Evolutionary conservation across 1,140 invertebrate genomes (phyloP).

Genomic region (Limonius californicus): DNA sequence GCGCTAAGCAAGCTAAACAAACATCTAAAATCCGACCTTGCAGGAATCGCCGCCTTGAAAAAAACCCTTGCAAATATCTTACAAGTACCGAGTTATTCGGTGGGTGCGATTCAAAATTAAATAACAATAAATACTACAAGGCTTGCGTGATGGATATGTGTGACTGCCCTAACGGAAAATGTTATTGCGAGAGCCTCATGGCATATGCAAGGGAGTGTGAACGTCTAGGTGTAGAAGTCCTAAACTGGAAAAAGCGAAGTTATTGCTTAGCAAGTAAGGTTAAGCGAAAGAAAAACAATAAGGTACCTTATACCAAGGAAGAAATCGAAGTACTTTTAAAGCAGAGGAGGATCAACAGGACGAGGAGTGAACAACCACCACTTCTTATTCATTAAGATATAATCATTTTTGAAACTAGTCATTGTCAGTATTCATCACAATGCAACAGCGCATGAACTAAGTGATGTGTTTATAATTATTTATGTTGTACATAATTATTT

Average conservation of each 20-base stretch:
- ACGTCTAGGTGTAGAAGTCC: slow-evolving; percentile 65
- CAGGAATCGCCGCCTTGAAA: slow-evolving; percentile 20
- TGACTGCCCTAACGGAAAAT: slow-evolving; percentile 75
- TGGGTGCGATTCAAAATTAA: slow-evolving; percentile 11
- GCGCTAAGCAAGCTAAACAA: slow-evolving; percentile 57
- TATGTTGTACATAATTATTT: slow-evolving; percentile 15
- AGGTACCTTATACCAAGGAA: not conserved
- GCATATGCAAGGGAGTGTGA: slow-evolving; percentile 85
- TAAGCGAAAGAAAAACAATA: not conserved
- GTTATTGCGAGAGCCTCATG: slow-evolving; percentile 84
- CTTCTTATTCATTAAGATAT: not conserved
- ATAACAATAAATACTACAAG: slow-evolving; percentile 70
- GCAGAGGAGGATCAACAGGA: not conserved
- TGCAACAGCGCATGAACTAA: not conserved
- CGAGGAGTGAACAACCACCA: not conserved
- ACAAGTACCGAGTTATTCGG: slow-evolving; percentile 17
- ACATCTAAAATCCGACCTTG: slow-evolving; percentile 39
- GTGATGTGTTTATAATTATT: slow-evolving; percentile 8
- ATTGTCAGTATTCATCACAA: slow-evolving; percentile 13
- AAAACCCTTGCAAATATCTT: slow-evolving; percentile 34
- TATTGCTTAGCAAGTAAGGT: slow-evolving; percentile 47
- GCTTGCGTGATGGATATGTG: slow-evolving; percentile 88
- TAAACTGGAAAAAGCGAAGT: slow-evolving; percentile 61
- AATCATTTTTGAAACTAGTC: not conserved
- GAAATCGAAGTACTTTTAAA: not conserved